A percentile compares a stretch with the other conserved stretches of the same genome.
phyloP scores from a whole-genome alignment of 2,113 vertebrate genomes.

The Pseudorhombus dupliciocellatus region DNA sequence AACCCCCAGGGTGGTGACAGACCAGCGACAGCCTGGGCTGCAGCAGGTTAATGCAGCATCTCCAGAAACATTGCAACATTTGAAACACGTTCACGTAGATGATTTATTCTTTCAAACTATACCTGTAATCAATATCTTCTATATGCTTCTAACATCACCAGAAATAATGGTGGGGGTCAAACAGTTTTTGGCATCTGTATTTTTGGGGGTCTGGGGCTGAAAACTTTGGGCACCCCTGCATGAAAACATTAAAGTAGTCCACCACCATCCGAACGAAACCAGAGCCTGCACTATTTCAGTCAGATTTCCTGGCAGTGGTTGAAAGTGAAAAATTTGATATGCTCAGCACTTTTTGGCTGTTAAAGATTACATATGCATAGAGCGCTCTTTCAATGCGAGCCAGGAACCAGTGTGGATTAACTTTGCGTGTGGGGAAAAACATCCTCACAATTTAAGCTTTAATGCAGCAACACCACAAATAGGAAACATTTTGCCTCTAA shows the following conservation, averaged over 20 bases:
- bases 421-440: background rate
- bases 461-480: background rate
- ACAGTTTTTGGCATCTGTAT: background rate
- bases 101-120: background rate
- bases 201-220: background rate
- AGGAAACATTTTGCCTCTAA: background rate
- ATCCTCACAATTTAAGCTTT: background rate
- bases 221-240: background rate
- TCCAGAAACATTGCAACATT: background rate
- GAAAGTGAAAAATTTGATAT: constrained; percentile 10
- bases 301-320: constrained; percentile 12
- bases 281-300: constrained; percentile 2
- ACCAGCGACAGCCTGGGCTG: background rate
- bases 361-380: constrained; percentile 7
- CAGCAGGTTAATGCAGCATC: background rate
- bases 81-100: background rate
- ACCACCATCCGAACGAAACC: constrained; percentile 2
- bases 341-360: background rate
- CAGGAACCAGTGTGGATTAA: background rate
- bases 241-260: background rate
- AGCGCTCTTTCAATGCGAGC: constrained; percentile 9
- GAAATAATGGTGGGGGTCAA: background rate
- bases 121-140: background rate
- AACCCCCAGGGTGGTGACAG: background rate
- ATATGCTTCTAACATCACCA: background rate